Base-by-base conservation (phyloP, 1,140 invertebrate genomes). In the Anastatus disparis region DNA sequence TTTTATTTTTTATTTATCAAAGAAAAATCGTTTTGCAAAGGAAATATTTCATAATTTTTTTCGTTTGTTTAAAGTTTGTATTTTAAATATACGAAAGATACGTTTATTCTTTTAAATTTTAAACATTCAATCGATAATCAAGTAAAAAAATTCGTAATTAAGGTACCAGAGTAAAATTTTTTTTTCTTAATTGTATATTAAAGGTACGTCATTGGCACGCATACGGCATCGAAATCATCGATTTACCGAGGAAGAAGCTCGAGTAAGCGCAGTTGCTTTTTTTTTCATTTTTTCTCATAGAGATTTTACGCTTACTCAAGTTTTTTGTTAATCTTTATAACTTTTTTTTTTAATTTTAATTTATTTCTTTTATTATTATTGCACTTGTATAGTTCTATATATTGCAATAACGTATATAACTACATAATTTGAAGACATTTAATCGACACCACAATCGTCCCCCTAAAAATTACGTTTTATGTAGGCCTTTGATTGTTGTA, bases 401-500 rank as follows among this genome's bases (percentile, higher is more conserved):
- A 71, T 68, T 70, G 68, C 64, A 72, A 74, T 74, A 73, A 69
- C 53, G 10, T 10, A 10, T 6, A 29, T 72, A 50, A 70, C 61
- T 76, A 71, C 15, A n/a, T 29, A 6, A 10, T 35, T 17, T 78
- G 74, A 76, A 75, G 71, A 75, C 76, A 77, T 73, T 74, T 72
- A 53, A 74, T 77, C 74, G 75, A 76, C 71, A 62, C 71, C 71
- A 76, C 61, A n/a, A n/a, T n/a, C 68, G 71, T 31, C 70, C 46
- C n/a, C 70, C 56, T 69, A 69, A 63, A n/a, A 55, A 55, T 77
- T 74, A 77, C 70, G 73, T 73, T 75, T 72, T 73, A 72, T n/a
- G n/a, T 79, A 79, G 77, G 77, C 77, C 77, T 77, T 79, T 79
- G 77, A 79, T 75, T 79, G 76, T 79, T 74, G 40, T 52, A 71